Conservation (phyloP, 2,888 invertebrate species). For the Melanchra persicariae region DNA sequence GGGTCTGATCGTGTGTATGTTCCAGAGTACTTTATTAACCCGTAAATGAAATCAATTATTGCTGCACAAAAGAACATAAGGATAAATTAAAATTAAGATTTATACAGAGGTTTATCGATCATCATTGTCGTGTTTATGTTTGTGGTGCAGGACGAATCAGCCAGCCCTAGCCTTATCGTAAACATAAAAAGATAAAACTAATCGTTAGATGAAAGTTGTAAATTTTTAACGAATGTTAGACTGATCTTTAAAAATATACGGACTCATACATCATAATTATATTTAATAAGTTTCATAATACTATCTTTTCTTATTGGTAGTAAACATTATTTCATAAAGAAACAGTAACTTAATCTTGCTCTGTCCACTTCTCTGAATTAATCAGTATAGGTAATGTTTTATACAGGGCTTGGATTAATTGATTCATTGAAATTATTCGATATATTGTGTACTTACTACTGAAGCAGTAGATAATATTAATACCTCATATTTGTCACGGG, state of each 20-base stretch:
- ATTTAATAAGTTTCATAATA: slow-evolving; percentile 84
- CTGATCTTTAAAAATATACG: slow-evolving; percentile 89
- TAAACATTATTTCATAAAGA: slow-evolving; percentile 73
- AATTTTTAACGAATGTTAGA: slow-evolving; percentile 90
- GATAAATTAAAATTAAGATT: slow-evolving; percentile 41
- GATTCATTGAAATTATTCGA: slow-evolving; percentile 69
- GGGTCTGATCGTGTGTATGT: slow-evolving; percentile 42
- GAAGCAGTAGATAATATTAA: slow-evolving; percentile 69
- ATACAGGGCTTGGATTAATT: slow-evolving; percentile 82
- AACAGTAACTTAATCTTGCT: slow-evolving; percentile 75
- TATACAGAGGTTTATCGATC: slow-evolving; percentile 48
- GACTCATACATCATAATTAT: slow-evolving; percentile 80
- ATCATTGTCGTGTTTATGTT: slow-evolving; percentile 60
- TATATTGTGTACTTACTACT: slow-evolving; percentile 69
- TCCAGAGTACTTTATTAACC: slow-evolving; percentile 24
- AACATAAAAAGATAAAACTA: slow-evolving; percentile 76
- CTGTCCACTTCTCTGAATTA: slow-evolving; percentile 84
- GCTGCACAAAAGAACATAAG: slow-evolving; percentile 52
- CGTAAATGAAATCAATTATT: slow-evolving; percentile 52
- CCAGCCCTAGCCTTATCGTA: slow-evolving; percentile 82
- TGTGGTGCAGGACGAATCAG: slow-evolving; percentile 57
- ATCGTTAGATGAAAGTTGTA: slow-evolving; percentile 75
- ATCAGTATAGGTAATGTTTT: slow-evolving; percentile 80
- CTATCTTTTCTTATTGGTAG: slow-evolving; percentile 78
- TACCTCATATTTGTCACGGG: slow-evolving; percentile 77